Conservation (phyloP, 2,888 invertebrate species). For the Anthophora plumipes region DNA sequence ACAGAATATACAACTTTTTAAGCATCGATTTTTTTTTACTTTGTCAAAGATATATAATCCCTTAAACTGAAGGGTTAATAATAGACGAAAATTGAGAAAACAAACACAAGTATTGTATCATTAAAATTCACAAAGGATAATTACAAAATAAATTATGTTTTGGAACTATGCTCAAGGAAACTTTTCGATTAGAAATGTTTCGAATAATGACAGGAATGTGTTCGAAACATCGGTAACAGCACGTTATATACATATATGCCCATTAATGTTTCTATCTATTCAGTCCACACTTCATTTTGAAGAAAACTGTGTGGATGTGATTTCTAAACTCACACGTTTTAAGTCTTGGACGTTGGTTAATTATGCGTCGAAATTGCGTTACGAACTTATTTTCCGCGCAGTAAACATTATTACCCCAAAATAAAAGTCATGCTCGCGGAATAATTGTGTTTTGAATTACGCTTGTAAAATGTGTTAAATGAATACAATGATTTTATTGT, state of each 20-base stretch:
- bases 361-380: slow-evolving; percentile 60
- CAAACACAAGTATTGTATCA: too few relatives aligned
- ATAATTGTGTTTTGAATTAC: slow-evolving; percentile 43
- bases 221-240: slow-evolving; percentile 20
- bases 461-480: slow-evolving; percentile 32
- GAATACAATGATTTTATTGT: not conserved
- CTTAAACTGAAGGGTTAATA: too few relatives aligned
- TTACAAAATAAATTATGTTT: not conserved
- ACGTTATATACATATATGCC: slow-evolving; percentile 1
- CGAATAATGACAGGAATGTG: not conserved
- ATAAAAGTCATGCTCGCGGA: slow-evolving; percentile 27
- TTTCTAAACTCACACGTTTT: slow-evolving; percentile 47
- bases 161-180: not conserved
- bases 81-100: not conserved
- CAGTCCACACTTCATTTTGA: slow-evolving; percentile 30
- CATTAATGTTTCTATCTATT: slow-evolving; percentile 28
- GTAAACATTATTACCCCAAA: slow-evolving; percentile 31
- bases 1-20: too few relatives aligned
- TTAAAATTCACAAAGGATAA: not conserved
- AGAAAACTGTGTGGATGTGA: slow-evolving; percentile 21
- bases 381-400: slow-evolving; percentile 67
- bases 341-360: slow-evolving; percentile 57
- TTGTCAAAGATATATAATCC: too few relatives aligned
- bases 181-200: not conserved
- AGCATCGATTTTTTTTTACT: too few relatives aligned